Conservation (phyloP, 1,140 invertebrate species). For the Drosophila biarmipes region DNA sequence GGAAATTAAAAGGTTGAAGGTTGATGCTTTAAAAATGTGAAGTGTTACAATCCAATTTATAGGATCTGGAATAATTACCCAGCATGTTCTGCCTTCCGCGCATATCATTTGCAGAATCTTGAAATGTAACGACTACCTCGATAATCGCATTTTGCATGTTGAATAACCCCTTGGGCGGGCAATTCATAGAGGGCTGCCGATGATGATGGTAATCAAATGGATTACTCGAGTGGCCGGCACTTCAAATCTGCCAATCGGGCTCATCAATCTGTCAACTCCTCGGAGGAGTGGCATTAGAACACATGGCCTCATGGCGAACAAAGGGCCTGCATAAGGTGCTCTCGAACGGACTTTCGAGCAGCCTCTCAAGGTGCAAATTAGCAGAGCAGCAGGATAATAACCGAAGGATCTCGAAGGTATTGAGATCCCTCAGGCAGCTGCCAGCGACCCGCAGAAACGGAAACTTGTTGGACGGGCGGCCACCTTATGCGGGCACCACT, state of each 20-base stretch:
- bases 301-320: conserved; percentile 64
- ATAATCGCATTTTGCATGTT: conserved; percentile 24
- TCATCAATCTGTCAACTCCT: conserved; percentile 70
- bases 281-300: conserved; percentile 28
- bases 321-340: conserved; percentile 63
- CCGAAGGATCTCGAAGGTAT: conserved; percentile 4
- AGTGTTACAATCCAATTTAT: background rate
- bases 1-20: too few relatives aligned
- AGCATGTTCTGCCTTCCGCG: background rate
- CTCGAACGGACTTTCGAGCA: background rate
- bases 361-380: conserved; percentile 76
- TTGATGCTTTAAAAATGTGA: background rate
- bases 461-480: conserved; percentile 28
- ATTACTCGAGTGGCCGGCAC: conserved; percentile 46
- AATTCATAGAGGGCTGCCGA: background rate
- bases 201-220: conserved; percentile 57
- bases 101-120: background rate
- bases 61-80: background rate
- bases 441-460: conserved; percentile 32
- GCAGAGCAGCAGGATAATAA: conserved; percentile 43
- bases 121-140: background rate
- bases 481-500: conserved; percentile 39
- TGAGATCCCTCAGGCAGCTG: conserved; percentile 21
- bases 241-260: conserved; percentile 54
- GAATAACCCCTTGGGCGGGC: conserved; percentile 6